Base-by-base conservation (phyloP, 2,113 vertebrate genomes). In the Nansenia antarctica region DNA sequence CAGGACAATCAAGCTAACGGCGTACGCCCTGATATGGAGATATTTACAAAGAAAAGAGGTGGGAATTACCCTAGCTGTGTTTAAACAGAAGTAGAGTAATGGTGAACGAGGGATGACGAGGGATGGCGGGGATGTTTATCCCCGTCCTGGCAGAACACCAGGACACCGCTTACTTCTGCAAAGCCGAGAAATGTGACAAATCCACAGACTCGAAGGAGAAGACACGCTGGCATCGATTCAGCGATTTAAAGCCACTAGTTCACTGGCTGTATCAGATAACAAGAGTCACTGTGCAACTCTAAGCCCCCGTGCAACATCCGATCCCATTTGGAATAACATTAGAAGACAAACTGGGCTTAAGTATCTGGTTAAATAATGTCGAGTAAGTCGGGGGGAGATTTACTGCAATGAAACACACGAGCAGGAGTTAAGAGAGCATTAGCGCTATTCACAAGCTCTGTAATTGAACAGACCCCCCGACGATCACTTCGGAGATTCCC, bases 261-360 rank as follows among this genome's bases (percentile, higher is more conserved):
- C 62, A 27, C 47, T 39, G 70, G 74, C 75, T 79, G 65, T 52
- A 79, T 86, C 82, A 80, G 78, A 87, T 89, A 81, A 87, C 61
- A 1, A 11, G 42, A 77, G 69, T 45, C 32, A 3, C 61, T 79
- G n/a, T n/a, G 76, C 42, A 69, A 74, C 69, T 67, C 70, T 78
- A 82, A 88, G 77, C 83, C 78, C 73, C 53, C 70, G 54, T 77
- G 34, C 74, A 79, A 32, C 67, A 76, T 20, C 53, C 80, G 82
- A 80, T 85, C 85, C 74, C 62, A 66, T 69, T 79, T 68, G 45
- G 57, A 82, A 75, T 70, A 62, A 47, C 42, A 65, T 55, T 35
- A 73, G 42, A 34, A 60, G 72, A 77, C 47, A 67, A 77, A 70
- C 55, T 26, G 18, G 63, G 64, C 42, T 59, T 42, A 47, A 72